phyloP scores from a whole-genome alignment of 2,888 invertebrate genomes.

The Erebia aethiops region DNA sequence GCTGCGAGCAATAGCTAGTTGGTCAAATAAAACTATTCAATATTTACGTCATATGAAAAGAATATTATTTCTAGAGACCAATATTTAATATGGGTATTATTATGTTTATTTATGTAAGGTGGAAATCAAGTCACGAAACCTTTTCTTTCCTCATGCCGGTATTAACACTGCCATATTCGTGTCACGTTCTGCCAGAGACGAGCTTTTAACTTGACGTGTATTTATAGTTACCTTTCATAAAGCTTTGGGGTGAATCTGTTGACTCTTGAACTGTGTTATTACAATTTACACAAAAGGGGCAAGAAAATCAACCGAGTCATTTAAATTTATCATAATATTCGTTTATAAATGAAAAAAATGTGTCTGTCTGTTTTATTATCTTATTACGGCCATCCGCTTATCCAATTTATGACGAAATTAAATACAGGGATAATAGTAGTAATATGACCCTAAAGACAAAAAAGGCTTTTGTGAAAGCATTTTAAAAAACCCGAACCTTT shows the following conservation, averaged over 20 bases:
- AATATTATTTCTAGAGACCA: no score
- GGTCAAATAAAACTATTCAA: no score
- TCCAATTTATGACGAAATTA: no score
- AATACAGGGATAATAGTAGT: no score
- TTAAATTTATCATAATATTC: no score
- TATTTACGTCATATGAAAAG: no score
- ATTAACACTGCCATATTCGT: conserved; percentile 45
- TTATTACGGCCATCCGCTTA: no score
- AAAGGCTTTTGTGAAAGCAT: no score
- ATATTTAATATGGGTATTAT: not conserved
- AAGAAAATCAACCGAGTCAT: not conserved
- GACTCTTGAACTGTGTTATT: conserved; percentile 25
- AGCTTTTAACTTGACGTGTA: conserved; percentile 29
- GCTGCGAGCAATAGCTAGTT: no score
- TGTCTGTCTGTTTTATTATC: no score
- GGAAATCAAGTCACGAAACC: conserved; percentile 52
- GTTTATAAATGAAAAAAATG: not conserved
- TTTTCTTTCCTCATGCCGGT: conserved; percentile 52
- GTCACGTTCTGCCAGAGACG: conserved; percentile 49
- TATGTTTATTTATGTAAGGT: conserved; percentile 7
- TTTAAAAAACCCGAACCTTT: no score
- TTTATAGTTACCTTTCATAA: conserved; percentile 24
- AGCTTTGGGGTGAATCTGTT: conserved; percentile 14
- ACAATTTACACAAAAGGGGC: conserved; percentile 7
- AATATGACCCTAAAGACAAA: no score